Evolutionary conservation across 2,888 invertebrate genomes (phyloP).

Genomic region (Euplagia quadripunctaria): DNA sequence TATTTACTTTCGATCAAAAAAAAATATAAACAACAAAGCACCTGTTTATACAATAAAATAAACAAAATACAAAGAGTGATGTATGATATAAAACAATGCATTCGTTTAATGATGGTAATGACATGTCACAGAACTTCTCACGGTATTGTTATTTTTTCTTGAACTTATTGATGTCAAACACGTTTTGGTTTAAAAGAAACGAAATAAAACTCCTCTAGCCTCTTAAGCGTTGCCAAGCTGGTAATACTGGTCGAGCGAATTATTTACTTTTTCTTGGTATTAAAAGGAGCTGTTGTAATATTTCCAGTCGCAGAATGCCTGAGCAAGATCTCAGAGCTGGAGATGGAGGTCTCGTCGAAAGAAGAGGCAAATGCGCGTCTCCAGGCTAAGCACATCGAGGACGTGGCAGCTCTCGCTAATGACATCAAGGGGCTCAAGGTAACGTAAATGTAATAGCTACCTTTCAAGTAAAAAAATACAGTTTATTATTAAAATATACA

Average conservation of each 20-base stretch:
- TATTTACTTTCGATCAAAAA: not conserved
- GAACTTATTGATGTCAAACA: not conserved
- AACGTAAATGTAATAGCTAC: conserved; percentile 29
- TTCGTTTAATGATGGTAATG: not conserved
- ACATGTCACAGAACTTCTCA: not conserved
- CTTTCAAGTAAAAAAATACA: conserved; percentile 24
- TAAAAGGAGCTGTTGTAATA: not conserved
- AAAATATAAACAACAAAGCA: too few relatives aligned
- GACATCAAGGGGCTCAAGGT: conserved; percentile 84
- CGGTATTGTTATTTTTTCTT: not conserved
- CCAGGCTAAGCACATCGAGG: conserved; percentile 80
- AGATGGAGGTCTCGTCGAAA: conserved; percentile 84
- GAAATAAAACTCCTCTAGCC: not conserved
- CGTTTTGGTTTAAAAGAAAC: not conserved
- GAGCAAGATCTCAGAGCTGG: conserved; percentile 86
- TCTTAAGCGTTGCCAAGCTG: not conserved
- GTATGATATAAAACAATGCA: not conserved
- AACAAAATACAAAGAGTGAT: not conserved
- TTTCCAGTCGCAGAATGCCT: conserved; percentile 87
- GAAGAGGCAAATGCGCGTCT: conserved; percentile 85
- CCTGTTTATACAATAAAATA: not conserved
- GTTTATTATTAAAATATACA: conserved; percentile 28
- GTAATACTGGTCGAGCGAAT: not conserved
- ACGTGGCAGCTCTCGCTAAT: conserved; percentile 76
- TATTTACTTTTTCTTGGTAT: not conserved